Evolutionary conservation across 2,888 invertebrate genomes (phyloP), one percentile per base, ranked within the genome.

Genomic region (Cryptosula pallasiana): DNA sequence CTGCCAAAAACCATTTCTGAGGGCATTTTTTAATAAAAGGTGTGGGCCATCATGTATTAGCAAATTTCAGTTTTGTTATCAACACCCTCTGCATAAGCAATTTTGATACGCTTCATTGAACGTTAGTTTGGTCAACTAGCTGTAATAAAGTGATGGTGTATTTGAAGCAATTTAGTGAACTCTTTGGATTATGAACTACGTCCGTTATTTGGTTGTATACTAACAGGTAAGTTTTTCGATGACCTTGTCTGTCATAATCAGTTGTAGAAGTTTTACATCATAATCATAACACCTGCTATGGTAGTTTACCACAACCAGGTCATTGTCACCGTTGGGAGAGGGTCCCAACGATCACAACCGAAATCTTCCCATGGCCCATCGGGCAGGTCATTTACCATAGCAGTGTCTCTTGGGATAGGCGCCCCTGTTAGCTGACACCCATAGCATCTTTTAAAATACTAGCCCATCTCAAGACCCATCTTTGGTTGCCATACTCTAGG

Each of bases 351-450:
- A 23, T 57, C 57, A 57, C 57, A 57, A 23, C 9, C 57, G 5
- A 57, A 57, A 9, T 57, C 23, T 57, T 57, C 57, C 57, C 57
- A 57, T 5, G 57, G 57, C n/a, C 57, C 57, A 57, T 57, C 25
- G 5, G 57, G 57, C 25, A 57, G n/a, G 5, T 57, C 57, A n/a
- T 5, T 57, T 5, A 57, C 57, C 57, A 5, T 57, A 5, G n/a
- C 23, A 13, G 57, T 5, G 57, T 57, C 57, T n/a, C 57, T 13
- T 5, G 3, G 5, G 25, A 5, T 13, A 5, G 25, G 9, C 23
- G 5, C 9, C 3, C 57, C 57, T n/a, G 25, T 23, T 23, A 57
- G n/a, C 57, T 57, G 57, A 57, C 57, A 57, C 57, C 57, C 57
- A 5, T 57, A 23, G 57, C 57, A 57, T 5, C 5, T 5, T 23